Conservation (phyloP, 1,140 invertebrate species). For the Pollicipes pollicipes region DNA sequence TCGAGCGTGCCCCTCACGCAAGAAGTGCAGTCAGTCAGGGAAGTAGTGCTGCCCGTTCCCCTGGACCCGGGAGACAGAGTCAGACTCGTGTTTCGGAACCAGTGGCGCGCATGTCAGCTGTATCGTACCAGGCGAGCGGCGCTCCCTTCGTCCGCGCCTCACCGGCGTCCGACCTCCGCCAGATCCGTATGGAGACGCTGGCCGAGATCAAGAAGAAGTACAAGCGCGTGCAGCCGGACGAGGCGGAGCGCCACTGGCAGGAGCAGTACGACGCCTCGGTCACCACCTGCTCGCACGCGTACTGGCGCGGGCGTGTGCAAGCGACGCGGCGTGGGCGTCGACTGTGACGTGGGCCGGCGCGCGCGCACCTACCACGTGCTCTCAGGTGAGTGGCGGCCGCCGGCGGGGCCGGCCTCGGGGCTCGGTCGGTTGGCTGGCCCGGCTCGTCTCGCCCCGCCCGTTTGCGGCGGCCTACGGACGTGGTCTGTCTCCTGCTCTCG, state of each 20-base stretch:
- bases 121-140: too few relatives aligned
- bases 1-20: too few relatives aligned
- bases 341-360: slow-evolving; percentile 84
- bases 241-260: slow-evolving; percentile 70
- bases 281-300: slow-evolving; percentile 73
- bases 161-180: too few relatives aligned
- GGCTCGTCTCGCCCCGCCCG: too few relatives aligned
- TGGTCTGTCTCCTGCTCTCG: too few relatives aligned
- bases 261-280: slow-evolving; percentile 72
- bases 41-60: too few relatives aligned
- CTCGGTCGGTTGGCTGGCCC: slow-evolving; percentile 34
- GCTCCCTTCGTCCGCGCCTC: too few relatives aligned
- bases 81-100: too few relatives aligned
- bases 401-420: slow-evolving; percentile 88
- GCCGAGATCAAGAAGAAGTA: slow-evolving; percentile 86
- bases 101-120: too few relatives aligned
- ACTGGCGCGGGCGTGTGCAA: slow-evolving; percentile 81
- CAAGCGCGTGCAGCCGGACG: slow-evolving; percentile 51
- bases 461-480: too few relatives aligned
- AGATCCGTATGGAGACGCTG: slow-evolving; percentile 66
- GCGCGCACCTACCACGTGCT: slow-evolving; percentile 82
- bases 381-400: slow-evolving; percentile 81
- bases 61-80: too few relatives aligned
- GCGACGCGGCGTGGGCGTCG: slow-evolving; percentile 49
- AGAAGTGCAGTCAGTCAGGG: too few relatives aligned